These are phyloP conservation scores for Enteromius mattozi DNA, from an alignment of 2,797 vertebrate species.

Conservation along the genomic window DNA sequence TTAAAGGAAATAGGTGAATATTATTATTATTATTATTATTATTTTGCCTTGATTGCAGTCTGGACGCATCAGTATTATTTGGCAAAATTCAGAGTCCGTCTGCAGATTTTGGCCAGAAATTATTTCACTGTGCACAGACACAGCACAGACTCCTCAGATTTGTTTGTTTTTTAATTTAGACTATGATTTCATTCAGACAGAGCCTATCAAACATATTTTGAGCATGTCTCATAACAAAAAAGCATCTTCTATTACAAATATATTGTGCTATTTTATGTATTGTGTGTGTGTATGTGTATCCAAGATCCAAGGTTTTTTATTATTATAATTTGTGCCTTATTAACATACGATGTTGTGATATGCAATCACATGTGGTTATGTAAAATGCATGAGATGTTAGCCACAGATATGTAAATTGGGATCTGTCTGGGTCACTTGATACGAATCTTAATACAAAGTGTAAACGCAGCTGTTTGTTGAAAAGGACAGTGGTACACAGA, in stretches of 20 bases:
- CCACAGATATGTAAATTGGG: background rate
- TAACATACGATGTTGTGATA: background rate
- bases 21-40: no score
- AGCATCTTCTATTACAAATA: background rate
- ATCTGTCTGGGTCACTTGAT: background rate
- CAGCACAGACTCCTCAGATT: no score
- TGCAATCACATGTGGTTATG: background rate
- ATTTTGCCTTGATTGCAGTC: no score
- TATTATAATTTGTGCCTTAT: background rate
- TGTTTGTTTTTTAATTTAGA: no score
- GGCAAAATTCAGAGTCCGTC: background rate
- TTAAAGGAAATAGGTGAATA: no score
- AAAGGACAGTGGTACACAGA: background rate
- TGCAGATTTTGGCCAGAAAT: background rate
- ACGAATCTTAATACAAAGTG: background rate
- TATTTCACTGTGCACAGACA: background rate
- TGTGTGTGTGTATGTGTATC: no score
- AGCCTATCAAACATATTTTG: no score
- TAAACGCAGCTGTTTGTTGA: background rate
- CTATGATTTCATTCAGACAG: no score
- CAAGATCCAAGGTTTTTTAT: background rate
- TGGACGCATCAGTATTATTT: no score
- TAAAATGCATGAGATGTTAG: background rate
- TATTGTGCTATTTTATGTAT: background rate
- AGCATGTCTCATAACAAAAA: no score